Conservation (phyloP, 2,797 vertebrate species). For the Enteromius fasciolatus region DNA sequence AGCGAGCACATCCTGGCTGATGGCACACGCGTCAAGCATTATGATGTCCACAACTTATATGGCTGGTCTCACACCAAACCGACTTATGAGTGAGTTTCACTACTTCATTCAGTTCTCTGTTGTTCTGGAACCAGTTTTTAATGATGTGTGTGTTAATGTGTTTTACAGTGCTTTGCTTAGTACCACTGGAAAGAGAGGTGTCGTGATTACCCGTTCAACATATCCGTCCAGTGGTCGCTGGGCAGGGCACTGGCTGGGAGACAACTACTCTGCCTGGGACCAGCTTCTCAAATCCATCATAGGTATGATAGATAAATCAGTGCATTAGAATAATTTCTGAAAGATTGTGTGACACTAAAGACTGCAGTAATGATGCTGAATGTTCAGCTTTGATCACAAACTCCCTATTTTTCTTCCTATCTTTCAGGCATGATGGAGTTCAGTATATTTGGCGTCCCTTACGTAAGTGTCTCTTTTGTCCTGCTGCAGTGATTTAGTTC, state of each 20-base stretch:
- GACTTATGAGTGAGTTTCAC: conserved; percentile 82
- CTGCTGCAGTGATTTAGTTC: conserved; percentile 57
- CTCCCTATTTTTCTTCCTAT: conserved; percentile 11
- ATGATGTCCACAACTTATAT: conserved; percentile 89
- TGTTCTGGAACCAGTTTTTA: conserved; percentile 37
- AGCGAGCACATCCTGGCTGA: conserved; percentile 82
- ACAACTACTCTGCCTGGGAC: conserved; percentile 85
- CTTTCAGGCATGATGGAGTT: conserved; percentile 92
- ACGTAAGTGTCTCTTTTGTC: conserved; percentile 81
- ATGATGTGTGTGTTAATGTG: conserved; percentile 21
- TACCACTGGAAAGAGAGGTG: conserved; percentile 81
- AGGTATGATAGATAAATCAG: conserved; percentile 70
- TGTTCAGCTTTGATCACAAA: neutral
- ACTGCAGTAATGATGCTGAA: neutral
- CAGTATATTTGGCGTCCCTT: conserved; percentile 92
- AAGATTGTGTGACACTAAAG: neutral
- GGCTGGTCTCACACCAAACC: conserved; percentile 92
- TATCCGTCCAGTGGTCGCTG: conserved; percentile 89
- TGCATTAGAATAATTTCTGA: neutral
- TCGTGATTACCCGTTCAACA: conserved; percentile 87
- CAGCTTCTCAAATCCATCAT: conserved; percentile 88
- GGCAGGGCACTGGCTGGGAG: conserved; percentile 92
- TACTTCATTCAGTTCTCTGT: neutral
- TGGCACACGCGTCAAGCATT: conserved; percentile 81
- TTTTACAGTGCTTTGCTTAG: conserved; percentile 76